Percentiles rank a stretch among this genome's conserved stretches.
phyloP scores from a whole-genome alignment of 1,140 invertebrate genomes.

The Pantala flavescens region DNA sequence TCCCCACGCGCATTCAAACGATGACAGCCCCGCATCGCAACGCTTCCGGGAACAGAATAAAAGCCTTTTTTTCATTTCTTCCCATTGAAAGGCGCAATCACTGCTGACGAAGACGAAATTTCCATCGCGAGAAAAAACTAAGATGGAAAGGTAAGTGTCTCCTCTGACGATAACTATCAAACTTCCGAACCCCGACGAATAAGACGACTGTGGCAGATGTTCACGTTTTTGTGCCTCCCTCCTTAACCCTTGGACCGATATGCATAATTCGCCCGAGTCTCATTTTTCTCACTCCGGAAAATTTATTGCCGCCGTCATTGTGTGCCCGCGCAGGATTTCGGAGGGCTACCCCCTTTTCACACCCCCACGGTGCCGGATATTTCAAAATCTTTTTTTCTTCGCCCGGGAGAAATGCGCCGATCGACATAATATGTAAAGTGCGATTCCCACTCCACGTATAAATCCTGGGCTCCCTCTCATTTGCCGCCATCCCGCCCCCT shows the following conservation, averaged over 20 bases:
- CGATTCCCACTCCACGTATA: not conserved
- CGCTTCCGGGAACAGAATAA: too few species aligned
- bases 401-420: not conserved
- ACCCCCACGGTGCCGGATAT: not conserved
- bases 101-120: too few species aligned
- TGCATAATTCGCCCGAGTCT: not conserved
- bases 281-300: constrained; percentile 1
- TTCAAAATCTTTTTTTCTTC: not conserved
- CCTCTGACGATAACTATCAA: not conserved
- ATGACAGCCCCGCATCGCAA: too few species aligned
- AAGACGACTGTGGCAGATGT: not conserved
- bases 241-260: not conserved
- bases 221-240: not conserved
- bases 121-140: too few species aligned
- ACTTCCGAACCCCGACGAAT: not conserved
- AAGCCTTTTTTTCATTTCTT: too few species aligned
- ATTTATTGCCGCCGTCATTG: constrained; percentile 1
- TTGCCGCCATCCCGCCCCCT: too few species aligned
- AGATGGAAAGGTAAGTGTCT: not conserved
- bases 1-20: too few species aligned
- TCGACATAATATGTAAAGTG: constrained; percentile 1
- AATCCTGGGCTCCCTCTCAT: not conserved
- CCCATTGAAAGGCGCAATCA: too few species aligned
- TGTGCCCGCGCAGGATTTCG: not conserved
- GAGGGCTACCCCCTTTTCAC: not conserved